These are phyloP conservation scores for Hypanus sabinus DNA, from an alignment of 2,113 vertebrate genomes.

Conservation along the genomic window DNA sequence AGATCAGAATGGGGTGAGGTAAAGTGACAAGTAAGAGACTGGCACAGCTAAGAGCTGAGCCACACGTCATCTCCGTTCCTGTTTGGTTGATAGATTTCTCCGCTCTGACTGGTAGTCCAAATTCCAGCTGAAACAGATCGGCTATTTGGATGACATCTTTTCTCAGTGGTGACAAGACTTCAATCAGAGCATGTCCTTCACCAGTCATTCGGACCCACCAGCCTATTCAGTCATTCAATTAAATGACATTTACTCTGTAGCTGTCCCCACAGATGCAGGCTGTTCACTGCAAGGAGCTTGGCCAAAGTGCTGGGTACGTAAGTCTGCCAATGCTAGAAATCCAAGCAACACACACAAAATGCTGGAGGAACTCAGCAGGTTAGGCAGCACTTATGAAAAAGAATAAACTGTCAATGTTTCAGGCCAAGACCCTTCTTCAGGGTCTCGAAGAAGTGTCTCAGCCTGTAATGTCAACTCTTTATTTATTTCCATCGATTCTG, in stretches of 20 bases:
- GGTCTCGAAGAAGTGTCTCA: no score
- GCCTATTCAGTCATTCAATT: not conserved
- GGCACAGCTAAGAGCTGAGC: not conserved
- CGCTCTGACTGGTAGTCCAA: not conserved
- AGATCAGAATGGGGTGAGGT: no score
- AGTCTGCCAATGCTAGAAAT: no score
- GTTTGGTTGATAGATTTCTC: not conserved
- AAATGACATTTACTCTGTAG: not conserved
- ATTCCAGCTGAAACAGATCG: not conserved
- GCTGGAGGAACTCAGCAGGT: no score
- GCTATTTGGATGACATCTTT: not conserved
- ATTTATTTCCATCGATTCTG: no score
- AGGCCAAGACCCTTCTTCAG: no score
- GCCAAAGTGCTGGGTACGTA: not conserved
- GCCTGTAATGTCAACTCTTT: no score
- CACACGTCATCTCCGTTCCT: not conserved
- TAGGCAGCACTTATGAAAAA: no score
- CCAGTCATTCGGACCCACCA: not conserved
- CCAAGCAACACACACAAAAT: no score
- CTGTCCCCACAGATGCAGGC: not conserved
- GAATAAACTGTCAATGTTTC: no score
- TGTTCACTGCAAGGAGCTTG: not conserved
- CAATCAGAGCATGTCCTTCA: not conserved
- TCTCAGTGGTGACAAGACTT: not conserved
- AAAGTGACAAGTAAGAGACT: no score